These are phyloP conservation scores for Ostrea denselamellosa DNA, from an alignment of 1,140 invertebrate genomes.

Conservation along the genomic window DNA sequence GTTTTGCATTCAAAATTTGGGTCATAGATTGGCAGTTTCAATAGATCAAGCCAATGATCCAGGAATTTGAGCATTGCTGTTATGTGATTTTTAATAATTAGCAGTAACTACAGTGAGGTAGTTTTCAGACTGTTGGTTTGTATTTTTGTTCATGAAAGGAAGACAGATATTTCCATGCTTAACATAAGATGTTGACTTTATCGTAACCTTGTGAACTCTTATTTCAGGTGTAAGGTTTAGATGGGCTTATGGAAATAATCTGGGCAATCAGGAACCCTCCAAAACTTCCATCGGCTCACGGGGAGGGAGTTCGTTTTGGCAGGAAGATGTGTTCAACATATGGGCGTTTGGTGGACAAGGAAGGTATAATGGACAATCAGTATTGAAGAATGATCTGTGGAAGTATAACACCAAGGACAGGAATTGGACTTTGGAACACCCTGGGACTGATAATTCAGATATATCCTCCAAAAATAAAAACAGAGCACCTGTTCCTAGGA, in stretches of 20 bases:
- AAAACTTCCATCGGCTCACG: constrained; percentile 36
- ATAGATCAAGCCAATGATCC: too few relatives aligned
- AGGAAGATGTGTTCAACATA: constrained; percentile 34
- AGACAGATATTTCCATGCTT: too few relatives aligned
- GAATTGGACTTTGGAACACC: constrained; percentile 56
- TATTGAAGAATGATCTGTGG: constrained; percentile 67
- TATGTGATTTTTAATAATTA: too few relatives aligned
- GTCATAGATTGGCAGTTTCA: too few relatives aligned
- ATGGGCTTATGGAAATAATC: constrained; percentile 34
- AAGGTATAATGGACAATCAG: constrained; percentile 19
- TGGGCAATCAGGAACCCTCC: constrained; percentile 32
- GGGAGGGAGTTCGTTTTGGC: constrained; percentile 40
- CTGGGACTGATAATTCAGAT: constrained; percentile 42
- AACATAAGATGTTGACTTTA: too few relatives aligned
- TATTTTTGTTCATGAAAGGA: too few relatives aligned
- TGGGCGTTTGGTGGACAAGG: constrained; percentile 67
- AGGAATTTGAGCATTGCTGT: too few relatives aligned
- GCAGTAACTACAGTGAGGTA: too few relatives aligned
- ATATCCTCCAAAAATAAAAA: constrained; percentile 1
- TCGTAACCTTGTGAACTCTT: too few relatives aligned
- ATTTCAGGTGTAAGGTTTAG: constrained; percentile 44
- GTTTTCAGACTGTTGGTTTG: too few relatives aligned
- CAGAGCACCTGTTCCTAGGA: constrained; percentile 54
- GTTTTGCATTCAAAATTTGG: too few relatives aligned
- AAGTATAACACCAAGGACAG: constrained; percentile 37